Conservation (phyloP, 2,797 vertebrate species). For the Oreonectes daqikongensis region DNA sequence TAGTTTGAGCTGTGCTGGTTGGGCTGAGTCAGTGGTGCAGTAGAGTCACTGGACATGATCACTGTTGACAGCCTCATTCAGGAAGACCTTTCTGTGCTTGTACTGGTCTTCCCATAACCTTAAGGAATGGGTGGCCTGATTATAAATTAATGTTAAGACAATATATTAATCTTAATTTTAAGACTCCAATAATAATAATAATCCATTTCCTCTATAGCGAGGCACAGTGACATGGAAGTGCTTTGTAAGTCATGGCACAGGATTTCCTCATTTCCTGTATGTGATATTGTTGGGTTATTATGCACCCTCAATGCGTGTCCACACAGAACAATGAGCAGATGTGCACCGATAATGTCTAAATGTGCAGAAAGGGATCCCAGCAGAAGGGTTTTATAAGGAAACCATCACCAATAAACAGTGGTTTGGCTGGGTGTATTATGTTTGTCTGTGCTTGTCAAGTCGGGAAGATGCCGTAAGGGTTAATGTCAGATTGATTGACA, state of each 20-base stretch:
- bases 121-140: background rate
- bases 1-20: background rate
- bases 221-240: constrained; percentile 29
- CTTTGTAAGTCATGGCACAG: constrained; percentile 32
- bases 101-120: background rate
- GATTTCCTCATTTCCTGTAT: constrained; percentile 43
- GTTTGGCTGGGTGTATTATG: constrained; percentile 6
- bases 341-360: no score
- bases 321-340: background rate
- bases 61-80: constrained; percentile 22
- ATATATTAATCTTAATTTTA: background rate
- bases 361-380: no score
- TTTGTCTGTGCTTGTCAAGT: background rate
- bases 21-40: constrained; percentile 29
- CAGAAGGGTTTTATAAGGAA: constrained; percentile 12
- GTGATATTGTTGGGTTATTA: constrained; percentile 16
- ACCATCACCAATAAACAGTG: constrained; percentile 1
- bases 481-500: constrained; percentile 28
- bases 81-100: constrained; percentile 7
- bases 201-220: constrained; percentile 6
- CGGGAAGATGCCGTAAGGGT: constrained; percentile 25
- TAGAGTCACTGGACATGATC: constrained; percentile 19
- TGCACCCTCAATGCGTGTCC: background rate
- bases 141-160: background rate
- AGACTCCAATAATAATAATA: background rate